These are phyloP conservation scores for Zaprionus obscuricornis DNA, from an alignment of 2,888 invertebrate species.

Conservation along the genomic window DNA sequence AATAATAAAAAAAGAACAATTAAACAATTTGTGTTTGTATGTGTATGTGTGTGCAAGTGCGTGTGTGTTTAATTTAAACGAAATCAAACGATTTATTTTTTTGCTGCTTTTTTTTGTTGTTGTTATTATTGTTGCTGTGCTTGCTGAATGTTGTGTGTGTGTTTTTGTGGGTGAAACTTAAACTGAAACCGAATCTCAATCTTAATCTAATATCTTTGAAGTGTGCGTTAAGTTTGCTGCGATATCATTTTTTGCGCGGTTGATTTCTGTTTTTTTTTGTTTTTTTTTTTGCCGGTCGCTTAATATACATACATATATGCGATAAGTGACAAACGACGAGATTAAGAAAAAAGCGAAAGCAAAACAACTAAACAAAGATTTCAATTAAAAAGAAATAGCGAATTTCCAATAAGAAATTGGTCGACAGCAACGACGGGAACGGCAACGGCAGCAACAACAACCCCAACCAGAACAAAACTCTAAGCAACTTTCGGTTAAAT, in stretches of 20 bases:
- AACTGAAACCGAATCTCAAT: constrained; percentile 13
- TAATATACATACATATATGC: too few relatives aligned
- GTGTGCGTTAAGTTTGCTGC: not conserved
- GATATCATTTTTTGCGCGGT: constrained; percentile 35
- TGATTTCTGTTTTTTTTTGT: constrained; percentile 1
- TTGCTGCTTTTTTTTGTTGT: constrained; percentile 5
- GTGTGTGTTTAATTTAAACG: constrained; percentile 15
- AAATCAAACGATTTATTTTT: not conserved
- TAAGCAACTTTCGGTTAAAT: not conserved
- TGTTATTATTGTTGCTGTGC: constrained; percentile 21
- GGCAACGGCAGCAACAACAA: constrained; percentile 37
- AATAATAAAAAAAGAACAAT: constrained; percentile 16
- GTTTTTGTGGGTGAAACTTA: constrained; percentile 16
- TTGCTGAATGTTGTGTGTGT: not conserved
- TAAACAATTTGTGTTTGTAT: constrained; percentile 11
- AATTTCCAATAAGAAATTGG: constrained; percentile 43
- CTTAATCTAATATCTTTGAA: too few relatives aligned
- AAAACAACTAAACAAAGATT: constrained; percentile 24
- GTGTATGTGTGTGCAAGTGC: constrained; percentile 9
- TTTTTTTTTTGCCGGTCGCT: too few relatives aligned
- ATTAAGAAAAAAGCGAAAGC: constrained; percentile 16
- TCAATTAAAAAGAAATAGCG: constrained; percentile 40
- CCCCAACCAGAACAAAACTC: constrained; percentile 47
- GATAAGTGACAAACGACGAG: not conserved
- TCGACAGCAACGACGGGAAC: not conserved